Base-by-base conservation (phyloP, 2,888 invertebrate species). In the Coronaproctus castanopsis region DNA sequence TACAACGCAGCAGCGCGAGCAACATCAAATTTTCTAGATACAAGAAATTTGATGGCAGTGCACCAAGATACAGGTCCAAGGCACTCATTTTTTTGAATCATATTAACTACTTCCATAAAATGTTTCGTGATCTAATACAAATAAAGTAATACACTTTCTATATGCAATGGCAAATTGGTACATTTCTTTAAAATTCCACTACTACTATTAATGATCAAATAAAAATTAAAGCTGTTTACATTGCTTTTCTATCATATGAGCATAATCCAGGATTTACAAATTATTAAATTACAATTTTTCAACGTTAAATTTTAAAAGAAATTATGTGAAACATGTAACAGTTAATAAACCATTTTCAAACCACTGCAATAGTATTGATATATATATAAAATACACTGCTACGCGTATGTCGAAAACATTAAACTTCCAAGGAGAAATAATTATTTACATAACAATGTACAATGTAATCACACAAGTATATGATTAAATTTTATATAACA, bases 21-120 rank as follows among this genome's bases (percentile, higher is more conserved):
- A 58, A 93, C 85, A 72, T 95, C 93, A 72, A 95, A 96, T 76
- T 96, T 96, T 66, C 95, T 81, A 65, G 96, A 95, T 68, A 86
- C 80, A 68, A 92, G 75, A 75, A 92, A 92, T 74, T 90, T 89
- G 64, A 93, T 81, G 54, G 93, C 95, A n/a, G 89, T 87, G 63
- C 85, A 82, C 76, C 89, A 86, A 64, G 85, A 80, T 57, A 88
- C 79, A 36, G 80, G 79, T 20, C 75, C 66, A 75, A 71, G 62
- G 73, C 69, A 71, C 74, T 58, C 59, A 75, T 54, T 63, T 60
- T 59, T 65, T 57, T 63, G 66, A 64, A 73, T 72, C 62, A 76
- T 75, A 71, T 85, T 87, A 66, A 88, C 78, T 63, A 81, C 78
- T 69, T 86, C 85, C 66, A 87, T 76, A 71, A 89, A 89, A 69